Conservation (phyloP, 2,888 invertebrate species). For the Idaea aversata region DNA sequence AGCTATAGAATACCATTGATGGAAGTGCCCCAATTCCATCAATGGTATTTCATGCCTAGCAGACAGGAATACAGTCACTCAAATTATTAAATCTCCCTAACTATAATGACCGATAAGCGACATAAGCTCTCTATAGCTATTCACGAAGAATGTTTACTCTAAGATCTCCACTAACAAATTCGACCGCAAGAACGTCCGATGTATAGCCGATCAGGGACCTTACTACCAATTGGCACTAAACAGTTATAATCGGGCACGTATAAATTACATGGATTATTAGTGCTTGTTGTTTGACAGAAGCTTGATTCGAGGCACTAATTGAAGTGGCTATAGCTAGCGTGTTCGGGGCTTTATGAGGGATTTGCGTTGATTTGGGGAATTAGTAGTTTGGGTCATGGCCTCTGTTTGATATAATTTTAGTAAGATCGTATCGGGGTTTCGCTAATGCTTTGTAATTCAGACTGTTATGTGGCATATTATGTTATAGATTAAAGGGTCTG, state of each 20-base stretch:
- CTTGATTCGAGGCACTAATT: conserved; percentile 20
- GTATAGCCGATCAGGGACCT: conserved; percentile 10
- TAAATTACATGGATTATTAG: conserved; percentile 31
- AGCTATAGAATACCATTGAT: no score
- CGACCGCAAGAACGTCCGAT: background rate
- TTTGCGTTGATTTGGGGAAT: background rate
- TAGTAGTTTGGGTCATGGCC: background rate
- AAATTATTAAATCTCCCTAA: background rate
- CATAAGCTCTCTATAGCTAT: no score
- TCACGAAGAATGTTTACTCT: no score
- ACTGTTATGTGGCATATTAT: background rate
- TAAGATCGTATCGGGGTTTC: background rate
- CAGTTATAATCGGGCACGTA: conserved; percentile 17
- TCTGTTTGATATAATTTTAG: background rate
- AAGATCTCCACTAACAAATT: background rate
- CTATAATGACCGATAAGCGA: background rate
- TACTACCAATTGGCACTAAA: conserved; percentile 9
- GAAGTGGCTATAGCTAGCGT: conserved; percentile 11
- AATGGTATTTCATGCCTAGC: no score
- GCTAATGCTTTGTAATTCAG: background rate
- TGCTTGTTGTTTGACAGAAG: conserved; percentile 30
- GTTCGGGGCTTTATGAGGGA: conserved; percentile 2
- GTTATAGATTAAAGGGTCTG: background rate
- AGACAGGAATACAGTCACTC: no score
- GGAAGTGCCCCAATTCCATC: no score